Base-by-base conservation (phyloP, 2,797 vertebrate species). In the Aselliscus stoliczkanus region DNA sequence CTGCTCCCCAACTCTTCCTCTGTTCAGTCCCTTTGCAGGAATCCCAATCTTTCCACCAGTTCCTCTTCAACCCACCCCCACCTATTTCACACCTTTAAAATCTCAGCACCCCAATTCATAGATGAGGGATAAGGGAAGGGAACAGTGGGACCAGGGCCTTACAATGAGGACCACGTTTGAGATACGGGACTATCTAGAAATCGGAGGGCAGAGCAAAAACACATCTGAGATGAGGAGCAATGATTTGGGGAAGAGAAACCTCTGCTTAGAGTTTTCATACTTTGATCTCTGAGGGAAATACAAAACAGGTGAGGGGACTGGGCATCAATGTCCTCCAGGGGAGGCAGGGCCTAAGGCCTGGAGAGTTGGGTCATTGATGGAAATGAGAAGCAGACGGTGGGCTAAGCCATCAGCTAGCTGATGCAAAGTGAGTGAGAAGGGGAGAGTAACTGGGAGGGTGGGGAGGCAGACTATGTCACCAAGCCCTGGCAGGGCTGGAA, bases 1-100 rank as follows among this genome's bases (percentile, higher is more conserved):
- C 97, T 97, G 96, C 97, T 96, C 97, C 97, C 97, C 96, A 95
- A 95, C 93, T 96, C 97, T 80, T 97, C 97, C 96, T 97, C 97
- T 93, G 96, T 96, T 97, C 96, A 93, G 95, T 92, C 80, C 97
- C 90, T 97, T 97, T 84, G 95, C 97, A 97, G 97, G 97, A 95
- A 97, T 96, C 92, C 95, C 93, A 94, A 25, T 93, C 96, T 97
- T 94, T 90, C 96, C 88, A 94, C 86, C 85, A 88, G 88, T 65
- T 91, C 92, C 58, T 93, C 70, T 86, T 76, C 76, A 91, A 69
- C 60, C 39, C 7, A 76, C 23, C 56, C 69, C 70, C n/a, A 56
- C 27, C 60, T 50, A 17, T 7, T 62, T 37, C 84, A 83, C 88
- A 31, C 60, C 76, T 87, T 94, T 77, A 90, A 88, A 85, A 92